phyloP scores from a whole-genome alignment of 2,888 invertebrate genomes.

The Odontocolon sp. region DNA sequence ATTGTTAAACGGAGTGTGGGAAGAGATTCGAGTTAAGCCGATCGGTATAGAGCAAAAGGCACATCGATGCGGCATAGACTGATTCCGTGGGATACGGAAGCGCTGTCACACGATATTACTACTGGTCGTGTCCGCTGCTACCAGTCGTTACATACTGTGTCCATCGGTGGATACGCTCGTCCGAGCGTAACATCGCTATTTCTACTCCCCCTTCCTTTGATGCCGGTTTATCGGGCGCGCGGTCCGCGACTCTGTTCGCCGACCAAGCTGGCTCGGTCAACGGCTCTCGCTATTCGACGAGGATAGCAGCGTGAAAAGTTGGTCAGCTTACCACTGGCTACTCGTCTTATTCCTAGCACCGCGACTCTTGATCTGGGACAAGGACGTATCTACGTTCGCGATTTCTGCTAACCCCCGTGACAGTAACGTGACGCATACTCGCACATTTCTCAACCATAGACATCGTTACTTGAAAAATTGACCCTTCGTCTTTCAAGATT shows the following conservation, averaged over 20 bases:
- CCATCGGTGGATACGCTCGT: conserved; percentile 38
- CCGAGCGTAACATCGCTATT: conserved; percentile 69
- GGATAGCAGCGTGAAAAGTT: conserved; percentile 51
- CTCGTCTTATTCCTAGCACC: conserved; percentile 67
- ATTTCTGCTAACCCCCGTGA: conserved; percentile 51
- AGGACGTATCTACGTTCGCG: conserved; percentile 69
- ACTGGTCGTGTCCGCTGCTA: neutral
- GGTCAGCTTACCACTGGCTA: conserved; percentile 52
- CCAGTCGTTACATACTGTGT: conserved; percentile 8
- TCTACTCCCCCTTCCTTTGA: conserved; percentile 62
- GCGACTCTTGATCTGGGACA: conserved; percentile 72
- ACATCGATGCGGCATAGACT: conserved; percentile 14
- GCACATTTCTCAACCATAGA: too few relatives aligned
- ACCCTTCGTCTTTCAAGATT: too few relatives aligned
- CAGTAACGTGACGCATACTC: conserved; percentile 44
- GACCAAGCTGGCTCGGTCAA: neutral
- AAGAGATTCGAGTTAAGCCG: conserved; percentile 41
- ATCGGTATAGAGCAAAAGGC: conserved; percentile 47
- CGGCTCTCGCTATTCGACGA: conserved; percentile 3
- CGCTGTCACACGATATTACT: conserved; percentile 44
- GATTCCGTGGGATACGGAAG: conserved; percentile 40
- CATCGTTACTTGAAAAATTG: too few relatives aligned
- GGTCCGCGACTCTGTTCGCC: neutral
- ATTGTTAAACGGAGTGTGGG: conserved; percentile 57
- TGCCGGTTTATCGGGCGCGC: conserved; percentile 32